Evolutionary conservation across 2,113 vertebrate species (phyloP).

Genomic region (Odontophorus gujanensis): DNA sequence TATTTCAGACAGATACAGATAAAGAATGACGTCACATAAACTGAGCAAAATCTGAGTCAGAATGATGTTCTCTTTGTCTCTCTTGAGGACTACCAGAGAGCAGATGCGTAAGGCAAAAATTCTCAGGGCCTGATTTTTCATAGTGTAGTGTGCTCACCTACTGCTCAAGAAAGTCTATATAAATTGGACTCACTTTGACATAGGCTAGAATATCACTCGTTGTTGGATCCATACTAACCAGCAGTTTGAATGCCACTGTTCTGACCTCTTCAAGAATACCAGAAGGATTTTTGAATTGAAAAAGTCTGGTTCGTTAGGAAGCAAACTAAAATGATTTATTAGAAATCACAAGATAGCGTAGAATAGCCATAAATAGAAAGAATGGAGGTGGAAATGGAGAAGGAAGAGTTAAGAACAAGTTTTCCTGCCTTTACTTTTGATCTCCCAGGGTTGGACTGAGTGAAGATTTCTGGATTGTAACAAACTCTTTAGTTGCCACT

Average conservation of each 20-base stretch:
- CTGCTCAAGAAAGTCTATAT: neutral
- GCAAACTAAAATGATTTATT: neutral
- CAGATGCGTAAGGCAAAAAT: neutral
- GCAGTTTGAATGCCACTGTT: neutral
- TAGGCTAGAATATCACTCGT: neutral
- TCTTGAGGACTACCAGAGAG: neutral
- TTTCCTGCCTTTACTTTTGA: neutral
- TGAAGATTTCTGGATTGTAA: neutral
- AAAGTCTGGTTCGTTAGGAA: neutral
- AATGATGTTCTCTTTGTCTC: neutral
- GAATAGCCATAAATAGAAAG: neutral
- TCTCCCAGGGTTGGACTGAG: neutral
- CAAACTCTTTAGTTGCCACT: neutral
- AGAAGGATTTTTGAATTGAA: neutral
- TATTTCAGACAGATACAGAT: neutral
- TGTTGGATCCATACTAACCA: neutral
- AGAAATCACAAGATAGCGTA: neutral
- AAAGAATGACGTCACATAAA: neutral
- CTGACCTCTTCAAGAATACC: neutral
- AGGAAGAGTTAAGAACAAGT: neutral
- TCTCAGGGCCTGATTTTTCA: neutral
- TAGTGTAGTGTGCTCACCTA: neutral
- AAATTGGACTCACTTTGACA: neutral
- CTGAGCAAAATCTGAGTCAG: neutral
- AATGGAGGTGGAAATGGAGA: neutral